Evolutionary conservation across 1,140 invertebrate genomes (phyloP).

Genomic region (Ctenoplectra terminalis): DNA sequence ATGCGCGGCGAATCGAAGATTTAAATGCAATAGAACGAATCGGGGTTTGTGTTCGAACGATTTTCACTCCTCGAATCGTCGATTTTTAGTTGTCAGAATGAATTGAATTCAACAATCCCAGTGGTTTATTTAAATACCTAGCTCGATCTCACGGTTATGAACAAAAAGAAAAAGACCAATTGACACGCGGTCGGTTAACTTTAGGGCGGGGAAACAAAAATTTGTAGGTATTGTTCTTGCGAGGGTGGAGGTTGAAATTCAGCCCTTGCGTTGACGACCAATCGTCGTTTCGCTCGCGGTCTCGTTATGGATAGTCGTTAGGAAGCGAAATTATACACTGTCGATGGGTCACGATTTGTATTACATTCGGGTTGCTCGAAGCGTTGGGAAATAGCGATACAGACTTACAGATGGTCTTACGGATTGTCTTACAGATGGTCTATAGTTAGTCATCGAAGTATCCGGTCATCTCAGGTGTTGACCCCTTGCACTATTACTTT

Average conservation of each 20-base stretch:
- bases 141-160: neutral
- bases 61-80: neutral
- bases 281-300: neutral
- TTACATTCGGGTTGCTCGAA: neutral
- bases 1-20: neutral
- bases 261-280: neutral
- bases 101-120: neutral
- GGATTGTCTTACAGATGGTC: too few species aligned
- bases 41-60: too few species aligned
- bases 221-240: neutral
- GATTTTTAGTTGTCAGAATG: neutral
- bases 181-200: neutral
- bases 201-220: neutral
- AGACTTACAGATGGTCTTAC: neutral
- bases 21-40: neutral
- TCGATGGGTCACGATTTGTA: neutral
- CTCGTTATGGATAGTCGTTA: slow-evolving; percentile 5
- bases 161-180: neutral
- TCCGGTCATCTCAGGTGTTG: too few species aligned
- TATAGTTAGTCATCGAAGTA: too few species aligned
- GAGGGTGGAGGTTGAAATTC: slow-evolving; percentile 9
- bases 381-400: too few species aligned
- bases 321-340: neutral
- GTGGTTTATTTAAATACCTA: neutral
- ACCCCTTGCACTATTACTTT: too few species aligned